Evolutionary conservation across 1,140 invertebrate genomes (phyloP), one percentile per base, ranked within the genome.

Genomic region (Globodera ellingtonae): DNA sequence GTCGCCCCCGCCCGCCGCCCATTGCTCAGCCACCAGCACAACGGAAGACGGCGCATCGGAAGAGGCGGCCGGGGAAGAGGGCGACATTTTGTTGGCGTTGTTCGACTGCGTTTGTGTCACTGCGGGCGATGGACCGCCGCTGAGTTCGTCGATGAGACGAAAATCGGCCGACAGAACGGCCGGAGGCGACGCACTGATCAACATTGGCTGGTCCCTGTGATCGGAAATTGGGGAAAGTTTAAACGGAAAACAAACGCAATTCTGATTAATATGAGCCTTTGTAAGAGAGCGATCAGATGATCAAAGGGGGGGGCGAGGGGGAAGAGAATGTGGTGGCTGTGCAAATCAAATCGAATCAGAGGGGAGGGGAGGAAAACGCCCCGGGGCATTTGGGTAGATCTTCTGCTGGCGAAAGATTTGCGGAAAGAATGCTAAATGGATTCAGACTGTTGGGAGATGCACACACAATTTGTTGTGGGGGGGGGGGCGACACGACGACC

Each of bases 71-170:
- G 52, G 52, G 8, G 66, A 69, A 56, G 62, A 77, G 69, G 75
- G 59, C 67, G 59, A 76, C 46, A 62, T 59, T 48, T 9, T 67
- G 62, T 46, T n/a, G 44, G 8, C 8, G 47, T 62, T 62, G 21
- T 46, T 75, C 18, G 50, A 4, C 35, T 48, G 56, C 24, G 48
- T 44, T 74, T 35, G 44, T 50, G 73, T 59, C 35, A 67, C 24
- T 67, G 62, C 65, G 69, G 62, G 69, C 65, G 75, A n/a, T 6
- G 62, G 75, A 21, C 67, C 67, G 67, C 10, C 46, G 67, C 35
- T 44, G 67, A 70, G 67, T 21, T 77, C 75, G 21, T 77, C 75
- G 69, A 77, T 77, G 48, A 77, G 69, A 77, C 75, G 75, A 47
- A 77, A 77, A 62, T 77, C 75, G 47, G 56, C 24, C n/a, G 56